Conservation (phyloP, 1,140 invertebrate genomes). For the Cataglyphis hispanica region DNA sequence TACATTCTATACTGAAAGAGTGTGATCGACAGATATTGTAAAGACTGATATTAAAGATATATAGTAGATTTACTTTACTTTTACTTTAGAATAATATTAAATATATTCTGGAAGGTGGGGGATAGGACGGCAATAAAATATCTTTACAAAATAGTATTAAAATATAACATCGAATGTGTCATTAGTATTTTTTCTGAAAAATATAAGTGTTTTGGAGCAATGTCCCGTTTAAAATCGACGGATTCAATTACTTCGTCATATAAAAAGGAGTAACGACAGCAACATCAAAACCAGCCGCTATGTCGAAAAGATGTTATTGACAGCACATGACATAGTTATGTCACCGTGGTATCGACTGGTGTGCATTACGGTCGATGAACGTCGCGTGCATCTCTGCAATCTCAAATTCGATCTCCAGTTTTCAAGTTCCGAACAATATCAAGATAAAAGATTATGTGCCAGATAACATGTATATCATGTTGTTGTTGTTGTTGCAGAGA, state of each 20-base stretch:
- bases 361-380: slow-evolving; percentile 8
- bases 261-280: neutral
- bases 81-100: neutral
- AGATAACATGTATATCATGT: slow-evolving; percentile 24
- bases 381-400: neutral
- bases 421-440: neutral
- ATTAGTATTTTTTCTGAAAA: neutral
- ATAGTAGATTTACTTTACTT: too few relatives aligned
- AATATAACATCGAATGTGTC: neutral
- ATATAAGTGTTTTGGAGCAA: neutral
- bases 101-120: neutral
- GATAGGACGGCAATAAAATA: neutral
- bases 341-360: slow-evolving; percentile 47
- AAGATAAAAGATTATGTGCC: neutral
- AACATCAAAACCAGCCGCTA: neutral
- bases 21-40: neutral
- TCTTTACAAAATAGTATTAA: neutral
- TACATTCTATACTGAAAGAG: neutral
- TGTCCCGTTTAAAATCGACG: neutral
- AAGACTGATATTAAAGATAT: too few relatives aligned
- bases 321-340: slow-evolving; percentile 48
- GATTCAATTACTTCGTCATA: slow-evolving; percentile 10
- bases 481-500: slow-evolving; percentile 89
- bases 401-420: slow-evolving; percentile 1
- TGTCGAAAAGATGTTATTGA: slow-evolving; percentile 40